These are phyloP conservation scores for Colletes latitarsis DNA, from an alignment of 1,140 invertebrate genomes.

Conservation along the genomic window DNA sequence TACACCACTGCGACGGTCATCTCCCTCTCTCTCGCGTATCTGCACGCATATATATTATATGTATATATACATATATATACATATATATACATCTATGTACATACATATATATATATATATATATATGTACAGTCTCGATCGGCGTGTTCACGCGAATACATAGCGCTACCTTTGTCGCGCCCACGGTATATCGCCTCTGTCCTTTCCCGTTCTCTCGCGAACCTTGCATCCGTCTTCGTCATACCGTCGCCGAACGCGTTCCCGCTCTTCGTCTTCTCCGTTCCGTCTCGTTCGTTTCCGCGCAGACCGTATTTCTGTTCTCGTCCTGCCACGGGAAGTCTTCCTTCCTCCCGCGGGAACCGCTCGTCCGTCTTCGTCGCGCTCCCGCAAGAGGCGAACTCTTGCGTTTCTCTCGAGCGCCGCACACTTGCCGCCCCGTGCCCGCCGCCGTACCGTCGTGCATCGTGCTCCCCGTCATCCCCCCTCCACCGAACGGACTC, in stretches of 20 bases:
- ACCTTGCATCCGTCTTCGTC: conserved; percentile 61
- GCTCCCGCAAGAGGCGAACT: conserved; percentile 58
- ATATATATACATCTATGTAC: neutral
- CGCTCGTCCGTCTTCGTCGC: conserved; percentile 52
- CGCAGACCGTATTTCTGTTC: conserved; percentile 34
- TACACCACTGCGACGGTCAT: conserved; percentile 68
- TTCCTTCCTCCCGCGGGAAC: conserved; percentile 43
- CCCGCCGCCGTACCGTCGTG: conserved; percentile 22
- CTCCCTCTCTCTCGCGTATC: conserved; percentile 25
- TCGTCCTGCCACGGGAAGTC: conserved; percentile 26
- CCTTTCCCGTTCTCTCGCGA: conserved; percentile 30
- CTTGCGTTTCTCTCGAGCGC: conserved; percentile 56
- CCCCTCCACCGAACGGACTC: conserved; percentile 41
- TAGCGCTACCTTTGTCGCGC: conserved; percentile 43
- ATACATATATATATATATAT: conserved; percentile 21
- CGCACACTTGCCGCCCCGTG: conserved; percentile 57
- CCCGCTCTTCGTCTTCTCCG: conserved; percentile 14
- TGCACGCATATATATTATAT: conserved; percentile 36
- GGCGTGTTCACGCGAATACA: conserved; percentile 47
- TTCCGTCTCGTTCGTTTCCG: conserved; percentile 55
- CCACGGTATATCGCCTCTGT: conserved; percentile 13
- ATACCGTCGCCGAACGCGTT: conserved; percentile 16
- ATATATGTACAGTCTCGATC: conserved; percentile 27
- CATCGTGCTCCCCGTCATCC: conserved; percentile 23
- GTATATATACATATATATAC: conserved; percentile 10